Evolutionary conservation across 2,113 vertebrate genomes (phyloP).

Genomic region (Dipodomys ordii): DNA sequence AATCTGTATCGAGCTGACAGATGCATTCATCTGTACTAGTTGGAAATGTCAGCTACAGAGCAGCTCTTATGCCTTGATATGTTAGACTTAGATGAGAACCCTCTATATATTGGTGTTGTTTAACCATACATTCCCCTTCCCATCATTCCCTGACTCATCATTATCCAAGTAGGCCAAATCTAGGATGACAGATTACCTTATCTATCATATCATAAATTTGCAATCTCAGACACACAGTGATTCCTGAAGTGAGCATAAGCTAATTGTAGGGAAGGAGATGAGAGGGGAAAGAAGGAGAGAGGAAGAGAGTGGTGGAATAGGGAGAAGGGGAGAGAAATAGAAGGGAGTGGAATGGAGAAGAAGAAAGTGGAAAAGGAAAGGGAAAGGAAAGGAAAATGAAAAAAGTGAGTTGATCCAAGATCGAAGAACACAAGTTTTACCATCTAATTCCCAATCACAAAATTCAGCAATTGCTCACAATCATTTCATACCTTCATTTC

Average conservation of each 20-base stretch:
- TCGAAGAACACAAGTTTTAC: constrained; percentile 4
- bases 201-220: neutral
- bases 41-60: neutral
- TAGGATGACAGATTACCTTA: neutral
- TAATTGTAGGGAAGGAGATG: neutral
- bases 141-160: neutral
- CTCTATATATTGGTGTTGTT: neutral
- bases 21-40: neutral
- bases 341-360: neutral
- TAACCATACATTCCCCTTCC: neutral
- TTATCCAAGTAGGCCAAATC: neutral
- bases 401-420: neutral
- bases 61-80: neutral
- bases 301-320: neutral
- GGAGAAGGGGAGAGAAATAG: neutral
- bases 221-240: neutral
- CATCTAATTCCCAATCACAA: constrained; percentile 1
- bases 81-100: neutral
- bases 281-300: neutral
- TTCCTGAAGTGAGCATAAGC: neutral
- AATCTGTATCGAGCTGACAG: neutral
- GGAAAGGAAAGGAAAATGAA: neutral
- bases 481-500: neutral
- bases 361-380: neutral
- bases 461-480: neutral